Evolutionary conservation across 2,888 invertebrate genomes (phyloP), one percentile per base, ranked within the genome.

Genomic region (Tortricodes alternella): DNA sequence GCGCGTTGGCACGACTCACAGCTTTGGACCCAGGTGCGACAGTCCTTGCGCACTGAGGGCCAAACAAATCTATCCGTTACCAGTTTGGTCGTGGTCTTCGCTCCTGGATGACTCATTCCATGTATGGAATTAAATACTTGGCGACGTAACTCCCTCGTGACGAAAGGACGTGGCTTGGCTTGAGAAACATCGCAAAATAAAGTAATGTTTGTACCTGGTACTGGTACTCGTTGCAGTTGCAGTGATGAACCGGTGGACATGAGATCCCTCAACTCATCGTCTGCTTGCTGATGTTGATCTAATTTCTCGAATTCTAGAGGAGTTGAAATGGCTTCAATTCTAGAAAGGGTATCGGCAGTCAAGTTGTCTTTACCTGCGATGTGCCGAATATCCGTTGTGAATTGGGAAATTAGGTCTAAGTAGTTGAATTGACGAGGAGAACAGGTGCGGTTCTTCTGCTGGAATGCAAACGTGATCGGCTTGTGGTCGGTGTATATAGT

Each of bases 401-500:
- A 78, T 52, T 77, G 69, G 1, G 63, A 38, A 13, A 76, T 72
- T 11, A 62, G 70, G 34, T 66, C 64, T 0, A 83, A 60, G 2
- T 78, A 68, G 4, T 72, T 50, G 6, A 65, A 44, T 57, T 79
- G 75, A 1, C 75, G 46, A 0, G 73, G 76, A 1, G 72, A 61
- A 3, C 62, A 62, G 8, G 68, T 66, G 3, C 73, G 72, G 0
- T 62, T 9, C 13, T 68, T 72, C 57, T 73, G 64, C 4, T 55
- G 21, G 37, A 81, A 74, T 0, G 77, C 74, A 18, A 58, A 74
- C 0, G 58, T 59, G n/a, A 79, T 46, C 0, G 76, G 72, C 34
- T 76, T 74, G 53, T 76, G 76, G 57, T 80, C 74, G 0, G 73
- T 76, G 15, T 58, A 65, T 3, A 79, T 66, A 0, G 46, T 56